These are phyloP conservation scores for Tinea trinotella DNA, from an alignment of 2,888 invertebrate species.

Conservation along the genomic window DNA sequence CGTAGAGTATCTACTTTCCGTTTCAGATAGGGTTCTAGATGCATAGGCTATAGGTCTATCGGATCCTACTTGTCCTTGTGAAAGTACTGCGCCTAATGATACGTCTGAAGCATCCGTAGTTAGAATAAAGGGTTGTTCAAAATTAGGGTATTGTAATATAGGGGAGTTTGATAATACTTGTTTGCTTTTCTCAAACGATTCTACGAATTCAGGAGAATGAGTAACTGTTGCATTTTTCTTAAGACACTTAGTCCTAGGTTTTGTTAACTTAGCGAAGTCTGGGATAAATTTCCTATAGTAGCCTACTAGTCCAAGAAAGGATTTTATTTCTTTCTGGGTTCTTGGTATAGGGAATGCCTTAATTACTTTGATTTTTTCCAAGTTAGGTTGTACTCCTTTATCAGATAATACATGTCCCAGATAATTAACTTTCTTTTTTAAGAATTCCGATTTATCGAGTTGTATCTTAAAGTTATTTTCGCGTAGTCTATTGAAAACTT, in stretches of 20 bases:
- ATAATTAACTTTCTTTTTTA: conserved; percentile 27
- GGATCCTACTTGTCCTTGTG: conserved; percentile 14
- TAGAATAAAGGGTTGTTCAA: conserved; percentile 22
- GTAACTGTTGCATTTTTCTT: conserved; percentile 14
- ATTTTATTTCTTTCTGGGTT: conserved; percentile 18
- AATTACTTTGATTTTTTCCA: conserved; percentile 24
- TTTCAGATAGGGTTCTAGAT: too few relatives aligned
- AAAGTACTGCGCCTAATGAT: conserved; percentile 7
- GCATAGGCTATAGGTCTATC: conserved; percentile 18
- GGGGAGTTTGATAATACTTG: conserved; percentile 25
- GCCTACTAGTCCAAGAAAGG: conserved; percentile 18
- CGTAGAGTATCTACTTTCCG: too few relatives aligned
- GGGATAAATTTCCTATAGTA: conserved; percentile 20
- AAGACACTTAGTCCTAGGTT: conserved; percentile 16
- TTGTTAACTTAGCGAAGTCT: conserved; percentile 19
- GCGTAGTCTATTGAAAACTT: conserved; percentile 24
- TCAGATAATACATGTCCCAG: conserved; percentile 27
- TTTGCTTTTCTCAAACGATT: conserved; percentile 23
- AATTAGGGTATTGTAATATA: conserved; percentile 32
- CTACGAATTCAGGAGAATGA: neutral
- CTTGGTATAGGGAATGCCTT: conserved; percentile 19
- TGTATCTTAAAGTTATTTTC: conserved; percentile 25
- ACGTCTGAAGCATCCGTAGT: conserved; percentile 16
- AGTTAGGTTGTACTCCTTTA: conserved; percentile 23
- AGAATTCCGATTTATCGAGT: conserved; percentile 27